Conservation (phyloP, 2,113 vertebrate genomes). For the Muntiacus reevesi region DNA sequence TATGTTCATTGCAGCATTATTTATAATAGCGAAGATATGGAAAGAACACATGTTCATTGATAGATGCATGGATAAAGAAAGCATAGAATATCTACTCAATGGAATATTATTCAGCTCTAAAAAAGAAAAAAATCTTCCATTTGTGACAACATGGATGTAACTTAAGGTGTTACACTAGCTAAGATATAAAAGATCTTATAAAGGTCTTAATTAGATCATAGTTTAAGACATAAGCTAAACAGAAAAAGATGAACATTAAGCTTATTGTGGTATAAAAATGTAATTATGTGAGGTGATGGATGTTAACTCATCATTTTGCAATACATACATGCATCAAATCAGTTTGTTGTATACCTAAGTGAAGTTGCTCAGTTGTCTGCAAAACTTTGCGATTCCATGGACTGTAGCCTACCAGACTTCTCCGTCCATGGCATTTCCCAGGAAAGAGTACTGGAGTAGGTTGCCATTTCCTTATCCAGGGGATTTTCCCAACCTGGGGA, state of each 20-base stretch:
- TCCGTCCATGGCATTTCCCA: background rate
- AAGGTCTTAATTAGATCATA: background rate
- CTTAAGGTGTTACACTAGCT: background rate
- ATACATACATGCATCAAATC: background rate
- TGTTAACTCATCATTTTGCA: background rate
- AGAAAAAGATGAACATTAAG: background rate
- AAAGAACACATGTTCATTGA: background rate
- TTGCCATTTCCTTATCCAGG: background rate
- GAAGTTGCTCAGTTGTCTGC: background rate
- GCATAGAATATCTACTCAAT: background rate
- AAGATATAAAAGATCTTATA: background rate
- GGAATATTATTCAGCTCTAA: background rate
- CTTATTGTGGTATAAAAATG: background rate
- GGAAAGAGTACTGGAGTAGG: background rate
- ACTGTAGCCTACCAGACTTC: background rate
- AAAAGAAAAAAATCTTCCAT: background rate
- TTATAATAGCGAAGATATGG: background rate
- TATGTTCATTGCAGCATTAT: background rate
- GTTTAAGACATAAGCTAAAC: background rate
- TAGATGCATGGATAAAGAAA: background rate
- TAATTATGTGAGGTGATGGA: background rate
- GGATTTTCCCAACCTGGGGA: background rate
- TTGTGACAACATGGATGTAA: background rate
- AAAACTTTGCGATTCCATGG: rapidly evolving
- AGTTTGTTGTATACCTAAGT: background rate